Base-by-base conservation (phyloP, 2,888 invertebrate species). In the Chrysodeixis includens region DNA sequence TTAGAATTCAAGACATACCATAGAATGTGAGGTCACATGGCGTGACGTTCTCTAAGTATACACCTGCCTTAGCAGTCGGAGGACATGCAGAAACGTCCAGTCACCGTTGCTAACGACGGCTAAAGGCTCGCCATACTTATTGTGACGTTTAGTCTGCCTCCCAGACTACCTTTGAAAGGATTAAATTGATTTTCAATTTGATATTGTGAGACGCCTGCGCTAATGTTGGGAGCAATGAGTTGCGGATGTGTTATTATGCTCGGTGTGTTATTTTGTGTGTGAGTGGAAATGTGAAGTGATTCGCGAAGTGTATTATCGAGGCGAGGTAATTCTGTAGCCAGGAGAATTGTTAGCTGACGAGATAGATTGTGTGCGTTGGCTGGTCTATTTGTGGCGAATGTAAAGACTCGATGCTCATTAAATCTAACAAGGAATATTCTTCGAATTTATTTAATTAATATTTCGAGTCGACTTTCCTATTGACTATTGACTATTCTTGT, bases 101-200 rank as follows among this genome's bases (percentile, higher is more conserved):
- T 93, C 93, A 93, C 88, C 83, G 78, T 83, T 78, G 79, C 88
- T 93, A 93, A 93, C 93, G 93, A 93, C 81, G 88, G 83, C 80
- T 84, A 78, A 78, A 79, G 83, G 74, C 76, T 77, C 71, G 63
- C 67, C 63, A 58, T 71, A 76, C 71, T 73, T 78, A 76, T 72
- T 77, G 73, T 78, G 76, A 76, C 71, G 71, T 63, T 74, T 59
- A 65, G 54, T 74, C 62, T 49, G 60, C 69, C 20, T 46, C 59
- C 52, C 71, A 72, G 73, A 76, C 77, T 69, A 67, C 61, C 61
- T 69, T 70, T 81, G 62, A 80, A 82, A 81, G 80, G 81, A 76
- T 79, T 82, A 79, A 83, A 86, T 83, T 86, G 86, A 85, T 86
- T 86, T 84, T 75, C 70, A 71, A 79, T 79, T 71, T 72, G 71